phyloP scores from a whole-genome alignment of 1,140 invertebrate species.

The Drosophila simulans region DNA sequence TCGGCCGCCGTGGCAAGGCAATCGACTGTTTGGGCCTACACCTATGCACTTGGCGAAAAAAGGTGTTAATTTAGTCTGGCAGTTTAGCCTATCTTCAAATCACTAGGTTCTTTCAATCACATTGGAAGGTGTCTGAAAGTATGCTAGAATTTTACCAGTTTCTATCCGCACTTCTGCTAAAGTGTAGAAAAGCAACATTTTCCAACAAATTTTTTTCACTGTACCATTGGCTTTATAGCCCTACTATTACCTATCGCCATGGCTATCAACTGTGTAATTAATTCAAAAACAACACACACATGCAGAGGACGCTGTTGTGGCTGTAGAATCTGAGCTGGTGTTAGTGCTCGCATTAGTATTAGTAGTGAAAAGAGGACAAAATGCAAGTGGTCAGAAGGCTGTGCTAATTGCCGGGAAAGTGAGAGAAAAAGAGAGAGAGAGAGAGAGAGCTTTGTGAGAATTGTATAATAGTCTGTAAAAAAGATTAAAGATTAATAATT shows the following conservation, averaged over 20 bases:
- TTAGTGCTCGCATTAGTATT: conserved; percentile 10
- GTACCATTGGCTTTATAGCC: conserved; percentile 11
- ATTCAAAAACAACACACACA: conserved; percentile 68
- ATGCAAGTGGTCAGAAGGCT: conserved; percentile 14
- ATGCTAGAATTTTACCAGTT: not conserved
- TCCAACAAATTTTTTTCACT: not conserved
- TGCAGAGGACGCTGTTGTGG: conserved; percentile 38
- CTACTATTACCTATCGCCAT: conserved; percentile 32
- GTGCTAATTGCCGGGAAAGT: conserved; percentile 5
- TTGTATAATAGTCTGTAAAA: too few species aligned
- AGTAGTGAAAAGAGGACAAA: not conserved
- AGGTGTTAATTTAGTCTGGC: fast-evolving
- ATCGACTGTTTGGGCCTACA: conserved; percentile 34
- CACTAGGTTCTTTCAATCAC: not conserved
- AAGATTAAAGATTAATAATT: too few species aligned
- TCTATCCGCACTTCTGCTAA: too few species aligned
- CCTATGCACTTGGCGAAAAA: conserved; percentile 8
- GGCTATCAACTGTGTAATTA: conserved; percentile 74
- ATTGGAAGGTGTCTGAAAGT: not conserved
- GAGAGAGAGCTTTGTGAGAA: too few species aligned
- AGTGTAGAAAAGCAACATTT: not conserved
- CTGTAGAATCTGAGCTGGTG: conserved; percentile 8
- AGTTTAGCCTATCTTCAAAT: not conserved
- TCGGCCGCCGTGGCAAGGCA: conserved; percentile 24
- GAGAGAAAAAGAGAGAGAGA: not conserved